phyloP scores from a whole-genome alignment of 2,113 vertebrate genomes.

The Forbesichthys agassizii region DNA sequence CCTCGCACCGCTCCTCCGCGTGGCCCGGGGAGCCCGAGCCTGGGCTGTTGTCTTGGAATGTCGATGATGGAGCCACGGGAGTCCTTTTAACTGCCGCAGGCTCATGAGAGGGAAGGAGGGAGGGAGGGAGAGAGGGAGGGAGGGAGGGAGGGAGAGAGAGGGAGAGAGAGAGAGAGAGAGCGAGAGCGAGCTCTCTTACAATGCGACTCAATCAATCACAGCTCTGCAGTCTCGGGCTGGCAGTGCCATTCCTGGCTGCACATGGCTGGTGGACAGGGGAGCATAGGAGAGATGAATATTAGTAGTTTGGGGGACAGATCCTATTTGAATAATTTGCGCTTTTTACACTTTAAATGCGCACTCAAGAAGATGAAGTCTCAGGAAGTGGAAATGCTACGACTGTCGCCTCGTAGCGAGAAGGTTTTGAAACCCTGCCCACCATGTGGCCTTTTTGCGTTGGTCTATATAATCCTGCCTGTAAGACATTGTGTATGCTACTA shows the following conservation, averaged over 20 bases:
- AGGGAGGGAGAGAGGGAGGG: not conserved
- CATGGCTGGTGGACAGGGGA: not conserved
- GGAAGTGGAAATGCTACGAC: too few relatives aligned
- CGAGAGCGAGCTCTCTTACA: conserved; percentile 33
- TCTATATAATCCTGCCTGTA: too few relatives aligned
- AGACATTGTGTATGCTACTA: too few relatives aligned
- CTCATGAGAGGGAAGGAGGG: conserved; percentile 27
- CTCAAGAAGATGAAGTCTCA: conserved; percentile 21
- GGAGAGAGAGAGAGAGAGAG: conserved; percentile 12
- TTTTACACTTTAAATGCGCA: conserved; percentile 37
- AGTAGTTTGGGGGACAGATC: not conserved
- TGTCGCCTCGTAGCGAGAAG: too few relatives aligned
- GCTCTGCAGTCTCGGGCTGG: conserved; percentile 7
- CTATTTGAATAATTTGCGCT: conserved; percentile 29
- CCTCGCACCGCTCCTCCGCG: conserved; percentile 3
- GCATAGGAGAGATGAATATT: not conserved
- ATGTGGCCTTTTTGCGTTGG: too few relatives aligned
- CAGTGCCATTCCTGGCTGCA: not conserved
- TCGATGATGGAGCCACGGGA: conserved; percentile 40
- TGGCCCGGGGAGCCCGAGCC: conserved; percentile 30
- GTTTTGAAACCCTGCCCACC: too few relatives aligned
- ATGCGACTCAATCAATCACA: not conserved
- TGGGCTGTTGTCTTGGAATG: conserved; percentile 43
- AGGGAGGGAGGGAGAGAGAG: conserved; percentile 3
- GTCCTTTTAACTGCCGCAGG: conserved; percentile 38